Evolutionary conservation across 2,113 vertebrate species (phyloP).

Genomic region (Origma solitaria): DNA sequence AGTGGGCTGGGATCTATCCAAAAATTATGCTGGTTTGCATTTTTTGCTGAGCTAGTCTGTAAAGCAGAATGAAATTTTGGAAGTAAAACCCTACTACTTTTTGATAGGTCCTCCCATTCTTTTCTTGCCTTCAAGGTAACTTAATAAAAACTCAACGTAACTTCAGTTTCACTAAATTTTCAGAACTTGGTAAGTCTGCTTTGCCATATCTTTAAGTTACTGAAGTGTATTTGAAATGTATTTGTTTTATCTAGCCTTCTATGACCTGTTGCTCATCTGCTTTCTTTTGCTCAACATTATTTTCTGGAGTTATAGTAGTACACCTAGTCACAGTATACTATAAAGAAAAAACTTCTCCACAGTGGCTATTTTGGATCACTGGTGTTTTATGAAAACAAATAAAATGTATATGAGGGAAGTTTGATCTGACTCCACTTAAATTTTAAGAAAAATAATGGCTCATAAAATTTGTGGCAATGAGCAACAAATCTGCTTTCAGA

Average conservation of each 20-base stretch:
- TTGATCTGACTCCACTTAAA: background rate
- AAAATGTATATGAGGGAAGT: background rate
- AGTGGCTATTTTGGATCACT: background rate
- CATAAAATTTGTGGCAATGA: background rate
- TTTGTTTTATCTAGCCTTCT: background rate
- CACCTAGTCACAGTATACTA: background rate
- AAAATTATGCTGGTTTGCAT: background rate
- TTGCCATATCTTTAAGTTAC: background rate
- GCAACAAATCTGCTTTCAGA: background rate
- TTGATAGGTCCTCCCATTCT: background rate
- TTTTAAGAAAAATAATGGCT: background rate
- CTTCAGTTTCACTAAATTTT: background rate
- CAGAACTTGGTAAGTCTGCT: background rate
- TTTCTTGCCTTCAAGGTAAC: background rate
- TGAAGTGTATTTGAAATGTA: background rate
- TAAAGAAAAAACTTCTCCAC: background rate
- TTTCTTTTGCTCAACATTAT: background rate
- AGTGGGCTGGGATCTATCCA: background rate
- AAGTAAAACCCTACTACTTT: background rate
- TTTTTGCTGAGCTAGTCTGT: background rate
- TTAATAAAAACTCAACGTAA: background rate
- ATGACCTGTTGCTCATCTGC: background rate
- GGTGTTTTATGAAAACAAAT: background rate
- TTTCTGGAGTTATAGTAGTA: background rate
- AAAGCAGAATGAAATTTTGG: background rate